Evolutionary conservation across 2,888 invertebrate genomes (phyloP), one percentile per base, ranked within the genome.

Genomic region (Melanchra persicariae): DNA sequence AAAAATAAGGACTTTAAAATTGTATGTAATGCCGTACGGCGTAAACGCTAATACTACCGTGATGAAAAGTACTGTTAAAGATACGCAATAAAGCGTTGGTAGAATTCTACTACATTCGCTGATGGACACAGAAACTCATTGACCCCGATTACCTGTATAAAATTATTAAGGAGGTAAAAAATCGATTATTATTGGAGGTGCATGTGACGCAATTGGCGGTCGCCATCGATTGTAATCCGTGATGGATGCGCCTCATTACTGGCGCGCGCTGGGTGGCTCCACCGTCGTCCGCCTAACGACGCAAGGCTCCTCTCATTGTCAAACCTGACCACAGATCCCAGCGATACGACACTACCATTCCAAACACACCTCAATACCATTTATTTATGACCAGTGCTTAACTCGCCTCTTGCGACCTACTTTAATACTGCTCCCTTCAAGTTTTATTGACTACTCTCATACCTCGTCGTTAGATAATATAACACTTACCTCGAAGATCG

Each of bases 341-440:
- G 86, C 88, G 93, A 94, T 93, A 94, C 88, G 87, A 88, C 89
- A 88, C 88, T 79, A 87, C 90, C 88, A 90, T 91, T 92, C 90
- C 91, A 91, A 91, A 92, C 90, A 93, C 90, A 89, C 90, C 90
- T 91, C 92, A 93, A 93, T 93, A 92, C 92, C 89, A 92, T 92
- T 94, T 94, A 95, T 95, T 95, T 94, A 95, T 93, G 91, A 86
- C 90, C 83, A 90, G 90, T 88, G 90, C 93, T 93, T 91, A 91
- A 90, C 89, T 89, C 88, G 55, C 58, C 43, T 24, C 74, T 58
- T 37, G 82, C 87, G 82, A 86, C 87, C 79, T 78, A 90, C 87
- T 87, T 89, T 88, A 87, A 90, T 90, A 90, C 87, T 81, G 78
- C 84, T 82, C 84, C 89, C 88, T 90, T 87, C 82, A 45, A 45